These are phyloP conservation scores for Nomada goodeniana DNA, from an alignment of 2,888 invertebrate genomes.

Conservation along the genomic window DNA sequence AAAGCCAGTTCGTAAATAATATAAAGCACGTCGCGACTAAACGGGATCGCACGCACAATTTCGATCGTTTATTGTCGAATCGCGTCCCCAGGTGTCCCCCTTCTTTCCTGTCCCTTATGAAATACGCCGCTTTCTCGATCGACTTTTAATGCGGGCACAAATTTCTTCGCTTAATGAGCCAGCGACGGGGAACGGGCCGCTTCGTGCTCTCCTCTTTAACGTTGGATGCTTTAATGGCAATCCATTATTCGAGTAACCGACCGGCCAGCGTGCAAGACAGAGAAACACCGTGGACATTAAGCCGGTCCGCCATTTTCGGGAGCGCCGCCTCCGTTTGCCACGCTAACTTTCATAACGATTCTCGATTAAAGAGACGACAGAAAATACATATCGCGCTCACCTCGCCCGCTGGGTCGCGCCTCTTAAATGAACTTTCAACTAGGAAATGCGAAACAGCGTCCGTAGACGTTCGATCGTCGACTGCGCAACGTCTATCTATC, in stretches of 20 bases:
- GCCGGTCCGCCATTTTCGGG: conserved; percentile 49
- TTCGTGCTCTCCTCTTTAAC: conserved; percentile 66
- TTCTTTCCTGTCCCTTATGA: background rate
- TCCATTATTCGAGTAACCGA: conserved; percentile 63
- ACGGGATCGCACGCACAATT: background rate
- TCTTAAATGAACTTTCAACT: background rate
- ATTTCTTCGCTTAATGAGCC: conserved; percentile 45
- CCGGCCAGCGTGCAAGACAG: conserved; percentile 18
- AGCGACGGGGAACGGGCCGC: background rate
- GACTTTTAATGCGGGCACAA: conserved; percentile 38
- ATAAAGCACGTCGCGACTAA: conserved; percentile 3
- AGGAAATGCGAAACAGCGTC: too few species aligned
- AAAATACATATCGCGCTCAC: background rate
- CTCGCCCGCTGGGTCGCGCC: too few species aligned
- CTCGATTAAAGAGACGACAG: conserved; percentile 45
- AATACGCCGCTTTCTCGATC: conserved; percentile 30
- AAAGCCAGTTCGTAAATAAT: conserved; percentile 24
- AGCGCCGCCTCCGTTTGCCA: conserved; percentile 1
- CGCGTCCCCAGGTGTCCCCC: background rate
- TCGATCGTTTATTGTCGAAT: conserved; percentile 25
- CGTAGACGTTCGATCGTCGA: background rate
- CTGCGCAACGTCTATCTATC: too few species aligned
- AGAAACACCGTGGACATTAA: conserved; percentile 35
- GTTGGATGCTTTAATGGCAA: conserved; percentile 60
- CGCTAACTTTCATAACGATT: conserved; percentile 35